A percentile compares a stretch with the other conserved stretches of the same genome.
Conservation (phyloP, 2,888 invertebrate species). For the Koerneria pararmatus region DNA sequence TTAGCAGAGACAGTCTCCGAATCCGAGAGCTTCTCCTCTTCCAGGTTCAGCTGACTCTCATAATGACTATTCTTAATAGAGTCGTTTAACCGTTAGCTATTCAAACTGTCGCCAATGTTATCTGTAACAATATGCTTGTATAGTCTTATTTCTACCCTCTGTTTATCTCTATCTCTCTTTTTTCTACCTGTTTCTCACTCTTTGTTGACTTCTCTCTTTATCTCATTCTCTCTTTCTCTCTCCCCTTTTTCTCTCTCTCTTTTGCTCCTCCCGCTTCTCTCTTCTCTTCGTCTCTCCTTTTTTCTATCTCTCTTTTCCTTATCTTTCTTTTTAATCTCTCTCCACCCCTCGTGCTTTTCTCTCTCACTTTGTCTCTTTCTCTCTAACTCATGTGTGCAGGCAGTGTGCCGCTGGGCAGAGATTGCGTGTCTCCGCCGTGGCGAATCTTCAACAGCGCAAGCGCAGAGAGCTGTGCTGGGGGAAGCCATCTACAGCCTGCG, state of each 20-base stretch:
- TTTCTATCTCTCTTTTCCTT: too few species aligned
- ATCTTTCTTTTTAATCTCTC: not conserved
- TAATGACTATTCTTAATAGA: not conserved
- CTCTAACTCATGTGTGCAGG: too few species aligned
- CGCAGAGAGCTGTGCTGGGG: conserved; percentile 70
- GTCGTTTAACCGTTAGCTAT: not conserved
- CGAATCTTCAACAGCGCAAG: conserved; percentile 69
- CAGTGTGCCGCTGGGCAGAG: conserved; percentile 45
- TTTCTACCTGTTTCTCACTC: too few species aligned
- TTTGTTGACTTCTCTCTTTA: conserved; percentile 31
- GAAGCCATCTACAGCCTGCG: conserved; percentile 73
- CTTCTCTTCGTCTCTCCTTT: too few species aligned
- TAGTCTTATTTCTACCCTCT: too few species aligned
- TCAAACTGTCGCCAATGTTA: too few species aligned
- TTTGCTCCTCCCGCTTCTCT: not conserved
- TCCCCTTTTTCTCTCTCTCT: not conserved
- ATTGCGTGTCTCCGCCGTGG: conserved; percentile 72
- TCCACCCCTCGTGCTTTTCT: conserved; percentile 14
- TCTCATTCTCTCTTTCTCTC: conserved; percentile 35
- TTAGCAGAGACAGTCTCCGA: conserved; percentile 75
- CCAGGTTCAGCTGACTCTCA: conserved; percentile 65
- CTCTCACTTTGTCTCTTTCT: conserved; percentile 26
- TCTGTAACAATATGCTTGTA: not conserved
- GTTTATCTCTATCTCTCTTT: too few species aligned
- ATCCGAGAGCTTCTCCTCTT: conserved; percentile 77